Base-by-base conservation (phyloP, 1,140 invertebrate genomes). In the Meloidogyne chitwoodi region DNA sequence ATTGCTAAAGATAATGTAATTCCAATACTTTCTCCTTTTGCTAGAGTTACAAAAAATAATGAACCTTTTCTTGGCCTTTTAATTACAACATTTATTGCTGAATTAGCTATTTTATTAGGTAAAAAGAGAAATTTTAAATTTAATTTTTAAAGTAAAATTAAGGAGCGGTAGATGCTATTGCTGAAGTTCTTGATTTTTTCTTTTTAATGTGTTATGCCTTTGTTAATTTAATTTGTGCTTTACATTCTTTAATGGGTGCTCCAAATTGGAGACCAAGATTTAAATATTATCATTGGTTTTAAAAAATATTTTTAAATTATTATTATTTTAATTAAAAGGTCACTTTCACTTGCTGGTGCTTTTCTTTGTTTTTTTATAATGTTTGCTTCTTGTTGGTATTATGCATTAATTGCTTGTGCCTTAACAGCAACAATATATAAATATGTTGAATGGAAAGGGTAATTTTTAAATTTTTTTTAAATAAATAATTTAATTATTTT, bases 181-280 rank as follows among this genome's bases (percentile, higher is more conserved):
- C 85, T 24, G 84, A 84, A 77, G 86, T 86, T 27, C 68, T 86
- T 22, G 85, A 86, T 68, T 86, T 86, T 74, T 99, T 99, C 90
- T 98, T 99, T 91, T 91, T 99, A 62, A 98, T 99, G 95, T 99
- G 97, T 88, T 99, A 99, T 88, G 95, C 95, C 44, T 99, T 99
- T 88, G 95, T 99, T 0, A 99, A 99, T 88, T 90, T 99, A 73
- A 96, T 96, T 6, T 99, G 96, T 88, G 95, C 94, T 68, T 90
- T 99, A 14, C 96, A 99, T 89, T 98, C 96, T 0, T 89, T 99
- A 4, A 89, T 86, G 74, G 91, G 93, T 79, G 96, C 95, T 16
- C 96, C 97, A 0, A 98, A 95, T 88, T 99, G 97, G 97, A 90
- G 97, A 81, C 97, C 96, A 0, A 90, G 96, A 77, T 99, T 99